These are phyloP conservation scores for Branchinecta lynchi DNA, from an alignment of 1,140 invertebrate species.

Conservation along the genomic window DNA sequence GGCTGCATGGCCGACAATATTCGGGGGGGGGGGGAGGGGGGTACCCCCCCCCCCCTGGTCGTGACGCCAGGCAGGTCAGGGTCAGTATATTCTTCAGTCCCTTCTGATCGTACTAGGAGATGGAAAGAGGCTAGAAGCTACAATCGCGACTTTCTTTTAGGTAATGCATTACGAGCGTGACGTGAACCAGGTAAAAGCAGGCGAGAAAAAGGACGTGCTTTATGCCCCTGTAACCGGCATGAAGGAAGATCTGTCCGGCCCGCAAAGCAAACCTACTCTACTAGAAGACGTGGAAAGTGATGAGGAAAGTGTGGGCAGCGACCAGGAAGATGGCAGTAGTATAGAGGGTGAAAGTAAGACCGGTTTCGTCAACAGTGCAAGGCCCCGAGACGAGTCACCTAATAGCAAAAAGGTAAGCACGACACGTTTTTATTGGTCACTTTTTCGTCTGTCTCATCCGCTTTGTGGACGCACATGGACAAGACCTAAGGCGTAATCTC, in stretches of 20 bases:
- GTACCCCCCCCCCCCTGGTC: no score
- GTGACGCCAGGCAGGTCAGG: no score
- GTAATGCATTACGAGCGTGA: conserved; percentile 81
- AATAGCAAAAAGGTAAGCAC: conserved; percentile 56
- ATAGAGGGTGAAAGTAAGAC: conserved; percentile 24
- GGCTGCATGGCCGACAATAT: no score
- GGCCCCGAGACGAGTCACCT: conserved; percentile 71
- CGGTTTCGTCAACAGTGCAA: conserved; percentile 43
- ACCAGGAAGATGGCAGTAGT: conserved; percentile 13
- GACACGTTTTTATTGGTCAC: not conserved
- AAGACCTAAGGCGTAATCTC: not conserved
- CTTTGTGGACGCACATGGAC: not conserved
- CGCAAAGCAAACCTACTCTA: conserved; percentile 37
- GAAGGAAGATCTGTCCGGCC: conserved; percentile 57
- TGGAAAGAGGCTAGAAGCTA: no score
- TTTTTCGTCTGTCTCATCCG: conserved; percentile 3
- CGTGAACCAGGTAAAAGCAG: conserved; percentile 56
- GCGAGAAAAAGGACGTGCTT: conserved; percentile 51
- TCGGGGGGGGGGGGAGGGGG: no score
- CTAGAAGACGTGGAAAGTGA: conserved; percentile 28
- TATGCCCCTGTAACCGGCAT: conserved; percentile 74
- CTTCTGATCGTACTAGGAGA: no score
- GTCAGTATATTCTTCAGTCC: no score
- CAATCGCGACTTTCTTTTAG: conserved; percentile 31
- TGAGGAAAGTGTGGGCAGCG: conserved; percentile 22